A percentile compares a stretch with the other conserved stretches of the same genome.
These are phyloP conservation scores for Lasioglossum morio DNA, from an alignment of 2,888 invertebrate species.

Conservation along the genomic window DNA sequence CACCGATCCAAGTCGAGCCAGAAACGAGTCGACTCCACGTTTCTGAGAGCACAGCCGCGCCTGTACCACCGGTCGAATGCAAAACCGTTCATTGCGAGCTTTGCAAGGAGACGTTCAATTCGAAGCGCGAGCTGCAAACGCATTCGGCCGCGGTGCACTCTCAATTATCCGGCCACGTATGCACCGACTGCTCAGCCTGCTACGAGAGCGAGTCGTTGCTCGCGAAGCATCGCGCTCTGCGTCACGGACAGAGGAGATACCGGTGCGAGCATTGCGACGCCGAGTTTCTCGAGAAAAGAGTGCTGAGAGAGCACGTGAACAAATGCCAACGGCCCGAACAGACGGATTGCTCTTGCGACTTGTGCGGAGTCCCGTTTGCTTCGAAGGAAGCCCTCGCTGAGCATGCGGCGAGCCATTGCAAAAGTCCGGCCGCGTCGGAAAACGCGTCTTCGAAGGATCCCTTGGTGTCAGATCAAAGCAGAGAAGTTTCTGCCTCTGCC, in stretches of 20 bases:
- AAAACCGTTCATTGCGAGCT: slow-evolving; percentile 46
- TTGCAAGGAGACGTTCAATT: slow-evolving; percentile 44
- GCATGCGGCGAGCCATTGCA: slow-evolving; percentile 27
- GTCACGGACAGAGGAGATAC: slow-evolving; percentile 45
- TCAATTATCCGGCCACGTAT: slow-evolving; percentile 29
- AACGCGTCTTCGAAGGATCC: background rate
- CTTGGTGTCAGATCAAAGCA: background rate
- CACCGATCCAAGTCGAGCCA: background rate
- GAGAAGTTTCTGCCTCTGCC: background rate
- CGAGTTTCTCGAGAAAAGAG: slow-evolving; percentile 46
- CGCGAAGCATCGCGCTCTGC: slow-evolving; percentile 39
- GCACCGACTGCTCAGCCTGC: slow-evolving; percentile 48
- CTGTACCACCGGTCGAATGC: background rate
- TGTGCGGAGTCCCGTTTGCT: slow-evolving; percentile 28
- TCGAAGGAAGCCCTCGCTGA: slow-evolving; percentile 29
- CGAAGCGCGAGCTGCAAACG: slow-evolving; percentile 43
- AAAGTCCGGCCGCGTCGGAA: background rate
- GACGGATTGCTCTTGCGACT: slow-evolving; percentile 31
- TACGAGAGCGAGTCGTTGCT: slow-evolving; percentile 43
- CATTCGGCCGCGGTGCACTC: slow-evolving; percentile 47
- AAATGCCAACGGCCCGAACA: background rate
- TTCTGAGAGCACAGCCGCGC: background rate
- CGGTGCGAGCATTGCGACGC: slow-evolving; percentile 53
- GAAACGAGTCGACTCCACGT: background rate
- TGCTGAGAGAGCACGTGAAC: slow-evolving; percentile 48